Evolutionary conservation across 2,113 vertebrate genomes (phyloP).

Genomic region (Mirza zaza): DNA sequence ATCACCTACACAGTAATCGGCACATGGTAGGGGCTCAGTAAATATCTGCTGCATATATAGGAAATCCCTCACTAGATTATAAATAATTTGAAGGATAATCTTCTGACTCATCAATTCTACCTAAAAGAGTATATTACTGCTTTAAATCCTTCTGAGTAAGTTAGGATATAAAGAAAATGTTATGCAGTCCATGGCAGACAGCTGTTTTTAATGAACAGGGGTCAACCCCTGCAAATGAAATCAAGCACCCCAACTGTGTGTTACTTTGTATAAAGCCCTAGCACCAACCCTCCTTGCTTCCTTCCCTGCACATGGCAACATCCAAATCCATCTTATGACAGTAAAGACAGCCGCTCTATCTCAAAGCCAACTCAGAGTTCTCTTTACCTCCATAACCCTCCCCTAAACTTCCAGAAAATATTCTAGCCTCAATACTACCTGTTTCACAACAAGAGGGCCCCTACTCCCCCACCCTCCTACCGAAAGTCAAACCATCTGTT

Average conservation of each 20-base stretch:
- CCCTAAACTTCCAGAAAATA: not conserved
- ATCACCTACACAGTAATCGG: not conserved
- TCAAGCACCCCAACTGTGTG: not conserved
- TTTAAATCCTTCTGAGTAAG: not conserved
- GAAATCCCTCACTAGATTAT: not conserved
- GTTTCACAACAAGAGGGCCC: not conserved
- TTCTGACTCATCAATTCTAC: not conserved
- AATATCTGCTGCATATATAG: not conserved
- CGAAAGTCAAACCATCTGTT: not conserved
- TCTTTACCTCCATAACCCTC: not conserved
- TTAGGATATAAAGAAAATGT: not conserved
- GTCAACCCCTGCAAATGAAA: not conserved
- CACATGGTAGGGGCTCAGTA: not conserved
- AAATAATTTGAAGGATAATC: conserved; percentile 6
- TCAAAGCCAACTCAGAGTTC: not conserved
- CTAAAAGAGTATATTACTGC: not conserved
- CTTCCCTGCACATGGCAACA: not conserved
- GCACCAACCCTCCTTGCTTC: not conserved
- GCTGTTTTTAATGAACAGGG: not conserved
- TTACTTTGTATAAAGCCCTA: not conserved
- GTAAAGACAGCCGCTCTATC: no score
- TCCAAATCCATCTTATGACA: not conserved
- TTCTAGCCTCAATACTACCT: not conserved
- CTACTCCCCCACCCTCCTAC: not conserved
- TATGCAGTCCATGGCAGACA: not conserved